Evolutionary conservation across 1,140 invertebrate genomes (phyloP).

Genomic region (Goniozus legneri): DNA sequence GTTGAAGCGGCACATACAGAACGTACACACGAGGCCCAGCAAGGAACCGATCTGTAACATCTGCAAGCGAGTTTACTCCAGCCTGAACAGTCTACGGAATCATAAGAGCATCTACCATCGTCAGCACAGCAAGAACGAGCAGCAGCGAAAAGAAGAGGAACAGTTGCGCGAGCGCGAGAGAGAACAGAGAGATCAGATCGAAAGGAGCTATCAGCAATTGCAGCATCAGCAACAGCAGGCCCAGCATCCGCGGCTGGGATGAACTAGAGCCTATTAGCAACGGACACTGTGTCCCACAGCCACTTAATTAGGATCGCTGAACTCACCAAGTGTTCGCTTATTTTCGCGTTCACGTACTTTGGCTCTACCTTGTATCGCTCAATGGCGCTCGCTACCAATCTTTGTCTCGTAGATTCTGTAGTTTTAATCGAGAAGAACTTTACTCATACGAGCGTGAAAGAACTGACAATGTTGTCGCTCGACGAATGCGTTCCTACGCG

Average conservation of each 20-base stretch:
- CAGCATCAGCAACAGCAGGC: constrained; percentile 23
- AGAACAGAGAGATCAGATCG: constrained; percentile 32
- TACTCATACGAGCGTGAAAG: too few species aligned
- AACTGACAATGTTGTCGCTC: too few species aligned
- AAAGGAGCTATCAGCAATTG: constrained; percentile 26
- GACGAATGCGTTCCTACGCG: too few species aligned
- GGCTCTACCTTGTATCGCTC: too few species aligned
- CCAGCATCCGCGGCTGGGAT: neutral
- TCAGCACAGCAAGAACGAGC: constrained; percentile 50
- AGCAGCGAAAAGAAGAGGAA: constrained; percentile 45
- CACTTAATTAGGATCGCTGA: too few species aligned
- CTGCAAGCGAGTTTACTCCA: constrained; percentile 83
- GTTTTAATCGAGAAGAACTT: too few species aligned
- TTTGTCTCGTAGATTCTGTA: too few species aligned
- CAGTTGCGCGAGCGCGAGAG: constrained; percentile 32
- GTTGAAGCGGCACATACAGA: constrained; percentile 82
- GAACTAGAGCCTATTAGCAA: neutral
- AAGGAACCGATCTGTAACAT: constrained; percentile 84
- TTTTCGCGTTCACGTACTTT: too few species aligned
- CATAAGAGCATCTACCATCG: constrained; percentile 88
- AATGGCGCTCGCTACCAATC: too few species aligned
- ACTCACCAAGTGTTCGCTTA: too few species aligned
- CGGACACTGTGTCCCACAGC: neutral
- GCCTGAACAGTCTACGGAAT: constrained; percentile 80
- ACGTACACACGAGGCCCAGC: constrained; percentile 80